Percentiles rank a stretch among this genome's conserved stretches.
Evolutionary conservation across 1,140 invertebrate species (phyloP).

Genomic region (Camponotus pennsylvanicus): DNA sequence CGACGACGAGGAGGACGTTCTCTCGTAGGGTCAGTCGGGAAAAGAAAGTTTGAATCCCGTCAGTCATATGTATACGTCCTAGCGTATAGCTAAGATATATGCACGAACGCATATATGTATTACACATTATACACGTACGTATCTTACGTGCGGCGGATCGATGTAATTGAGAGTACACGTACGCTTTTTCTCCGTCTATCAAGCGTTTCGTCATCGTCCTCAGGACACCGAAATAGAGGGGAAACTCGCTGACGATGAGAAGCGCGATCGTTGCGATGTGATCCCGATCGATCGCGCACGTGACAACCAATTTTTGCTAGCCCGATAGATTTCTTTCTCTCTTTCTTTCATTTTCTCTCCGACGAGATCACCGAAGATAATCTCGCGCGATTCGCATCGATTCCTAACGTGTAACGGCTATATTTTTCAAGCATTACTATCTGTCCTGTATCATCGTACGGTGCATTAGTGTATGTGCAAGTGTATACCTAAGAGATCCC

Average conservation of each 20-base stretch:
- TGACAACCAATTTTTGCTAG: conserved; percentile 34
- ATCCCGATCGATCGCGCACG: conserved; percentile 23
- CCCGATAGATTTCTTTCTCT: not conserved
- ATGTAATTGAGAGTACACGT: conserved; percentile 66
- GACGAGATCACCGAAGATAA: conserved; percentile 31
- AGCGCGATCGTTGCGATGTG: conserved; percentile 15
- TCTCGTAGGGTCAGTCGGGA: conserved; percentile 15
- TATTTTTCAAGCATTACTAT: conserved; percentile 48
- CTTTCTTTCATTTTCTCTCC: not conserved
- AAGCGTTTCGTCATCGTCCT: conserved; percentile 31
- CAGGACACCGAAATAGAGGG: conserved; percentile 21
- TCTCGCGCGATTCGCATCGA: conserved; percentile 38
- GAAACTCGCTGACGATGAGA: conserved; percentile 41
- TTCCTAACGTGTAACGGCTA: conserved; percentile 17
- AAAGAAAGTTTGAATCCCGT: conserved; percentile 57
- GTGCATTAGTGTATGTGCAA: not conserved
- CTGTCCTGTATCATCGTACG: not conserved
- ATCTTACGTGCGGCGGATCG: conserved; percentile 57
- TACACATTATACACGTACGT: conserved; percentile 16
- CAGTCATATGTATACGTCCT: conserved; percentile 28
- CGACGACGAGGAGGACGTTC: conserved; percentile 36
- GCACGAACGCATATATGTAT: not conserved
- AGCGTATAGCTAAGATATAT: conserved; percentile 1
- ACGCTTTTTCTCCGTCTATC: not conserved
- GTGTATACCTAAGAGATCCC: conserved; percentile 3